These are phyloP conservation scores for Orycteropus afer DNA, from an alignment of 2,113 vertebrate genomes.

Conservation along the genomic window DNA sequence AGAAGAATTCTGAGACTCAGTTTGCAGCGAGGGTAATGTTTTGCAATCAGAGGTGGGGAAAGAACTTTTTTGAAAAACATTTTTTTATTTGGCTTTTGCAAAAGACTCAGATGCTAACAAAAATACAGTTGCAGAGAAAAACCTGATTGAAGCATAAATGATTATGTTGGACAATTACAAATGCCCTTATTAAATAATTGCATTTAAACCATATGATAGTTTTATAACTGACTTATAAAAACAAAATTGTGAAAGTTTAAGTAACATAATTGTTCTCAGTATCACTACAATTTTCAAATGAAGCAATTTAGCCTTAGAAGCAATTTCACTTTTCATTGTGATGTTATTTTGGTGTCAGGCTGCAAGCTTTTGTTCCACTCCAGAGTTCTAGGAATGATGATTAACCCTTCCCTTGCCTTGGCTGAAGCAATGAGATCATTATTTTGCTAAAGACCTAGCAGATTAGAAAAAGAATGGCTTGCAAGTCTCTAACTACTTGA, in stretches of 20 bases:
- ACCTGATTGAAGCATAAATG: slow-evolving; percentile 75
- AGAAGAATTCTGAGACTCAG: not conserved
- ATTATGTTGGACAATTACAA: slow-evolving; percentile 84
- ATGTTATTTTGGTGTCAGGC: slow-evolving; percentile 73
- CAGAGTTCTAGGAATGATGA: slow-evolving; percentile 59
- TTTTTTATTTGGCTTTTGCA: slow-evolving; percentile 65
- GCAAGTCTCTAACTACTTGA: not conserved
- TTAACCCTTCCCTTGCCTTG: slow-evolving; percentile 59
- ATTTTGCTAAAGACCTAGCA: not conserved
- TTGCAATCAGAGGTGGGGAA: not conserved
- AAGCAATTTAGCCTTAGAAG: slow-evolving; percentile 75
- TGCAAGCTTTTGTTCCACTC: slow-evolving; percentile 70
- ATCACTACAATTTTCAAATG: slow-evolving; percentile 66
- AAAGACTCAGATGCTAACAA: slow-evolving; percentile 60
- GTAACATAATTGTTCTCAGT: slow-evolving; percentile 71
- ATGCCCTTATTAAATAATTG: slow-evolving; percentile 82
- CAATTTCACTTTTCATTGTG: slow-evolving; percentile 69
- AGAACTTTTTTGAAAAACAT: slow-evolving; percentile 58
- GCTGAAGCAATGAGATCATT: not conserved
- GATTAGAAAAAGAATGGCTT: slow-evolving; percentile 49
- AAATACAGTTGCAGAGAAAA: slow-evolving; percentile 78
- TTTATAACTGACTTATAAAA: slow-evolving; percentile 81
- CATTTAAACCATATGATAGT: slow-evolving; percentile 74
- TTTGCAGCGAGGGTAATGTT: slow-evolving; percentile 45
- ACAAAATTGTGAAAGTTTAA: slow-evolving; percentile 79